Evolutionary conservation across 2,113 vertebrate species (phyloP).

Genomic region (Rhinopomastus cyanomelas): DNA sequence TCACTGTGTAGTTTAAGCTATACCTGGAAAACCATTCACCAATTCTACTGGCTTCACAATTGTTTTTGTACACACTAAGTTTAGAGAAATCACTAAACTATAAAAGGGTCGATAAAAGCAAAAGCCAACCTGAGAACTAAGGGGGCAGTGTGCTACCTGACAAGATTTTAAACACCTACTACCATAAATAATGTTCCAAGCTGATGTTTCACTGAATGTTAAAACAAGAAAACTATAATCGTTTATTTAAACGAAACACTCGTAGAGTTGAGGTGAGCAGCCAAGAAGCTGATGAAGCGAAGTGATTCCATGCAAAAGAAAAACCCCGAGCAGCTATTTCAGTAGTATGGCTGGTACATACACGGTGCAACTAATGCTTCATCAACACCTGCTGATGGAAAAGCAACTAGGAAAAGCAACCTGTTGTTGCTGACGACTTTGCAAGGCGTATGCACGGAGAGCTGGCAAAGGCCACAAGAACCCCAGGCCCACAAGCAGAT

Average conservation of each 20-base stretch:
- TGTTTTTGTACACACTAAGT: background rate
- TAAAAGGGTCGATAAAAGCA: background rate
- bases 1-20: background rate
- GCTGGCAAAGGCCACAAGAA: background rate
- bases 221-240: background rate
- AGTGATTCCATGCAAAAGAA: background rate
- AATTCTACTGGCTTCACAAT: background rate
- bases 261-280: accelerated
- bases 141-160: accelerated
- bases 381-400: background rate
- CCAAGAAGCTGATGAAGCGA: background rate
- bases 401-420: background rate
- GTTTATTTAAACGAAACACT: background rate
- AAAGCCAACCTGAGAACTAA: background rate
- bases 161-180: accelerated
- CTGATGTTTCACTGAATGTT: too few relatives aligned
- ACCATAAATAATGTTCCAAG: background rate
- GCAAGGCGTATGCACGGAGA: too few relatives aligned
- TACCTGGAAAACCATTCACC: background rate
- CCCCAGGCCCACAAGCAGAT: background rate
- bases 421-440: background rate
- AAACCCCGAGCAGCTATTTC: background rate
- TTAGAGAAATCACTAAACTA: background rate
- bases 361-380: accelerated
- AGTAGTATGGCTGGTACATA: accelerated